phyloP scores from a whole-genome alignment of 2,888 invertebrate genomes.

The Seira ritae region DNA sequence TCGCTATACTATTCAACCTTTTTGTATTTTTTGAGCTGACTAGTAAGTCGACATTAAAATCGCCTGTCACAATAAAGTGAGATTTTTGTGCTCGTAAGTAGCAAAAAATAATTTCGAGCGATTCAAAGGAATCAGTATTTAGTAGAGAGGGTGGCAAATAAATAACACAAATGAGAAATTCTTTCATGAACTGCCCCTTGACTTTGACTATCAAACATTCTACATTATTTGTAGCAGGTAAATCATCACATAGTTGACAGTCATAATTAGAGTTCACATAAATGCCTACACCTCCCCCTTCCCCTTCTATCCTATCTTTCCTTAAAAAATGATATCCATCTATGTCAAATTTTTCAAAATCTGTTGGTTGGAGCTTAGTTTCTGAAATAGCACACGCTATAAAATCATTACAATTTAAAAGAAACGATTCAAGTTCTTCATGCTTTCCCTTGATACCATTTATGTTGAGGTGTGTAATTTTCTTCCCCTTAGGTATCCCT shows the following conservation, averaged over 20 bases:
- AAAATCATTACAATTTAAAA: not conserved
- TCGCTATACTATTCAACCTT: not conserved
- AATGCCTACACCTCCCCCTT: too few species aligned
- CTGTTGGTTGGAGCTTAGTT: not conserved
- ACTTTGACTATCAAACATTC: constrained; percentile 14
- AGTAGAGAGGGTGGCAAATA: constrained; percentile 13
- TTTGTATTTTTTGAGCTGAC: not conserved
- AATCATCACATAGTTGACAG: too few species aligned
- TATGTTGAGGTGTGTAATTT: not conserved
- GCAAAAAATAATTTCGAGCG: not conserved
- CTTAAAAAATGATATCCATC: not conserved
- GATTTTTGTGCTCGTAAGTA: not conserved
- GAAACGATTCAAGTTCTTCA: not conserved
- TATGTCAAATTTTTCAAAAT: not conserved
- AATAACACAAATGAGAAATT: not conserved
- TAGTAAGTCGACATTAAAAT: constrained; percentile 40
- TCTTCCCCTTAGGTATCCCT: not conserved
- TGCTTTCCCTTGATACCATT: not conserved
- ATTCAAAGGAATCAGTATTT: not conserved
- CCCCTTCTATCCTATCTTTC: too few species aligned
- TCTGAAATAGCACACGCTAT: not conserved
- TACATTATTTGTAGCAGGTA: not conserved
- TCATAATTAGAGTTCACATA: too few species aligned
- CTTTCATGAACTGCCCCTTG: not conserved
- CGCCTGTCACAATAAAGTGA: constrained; percentile 29